A percentile compares a stretch with the other conserved stretches of the same genome.
Evolutionary conservation across 2,113 vertebrate species (phyloP).

Genomic region (Myiagra hebetior): DNA sequence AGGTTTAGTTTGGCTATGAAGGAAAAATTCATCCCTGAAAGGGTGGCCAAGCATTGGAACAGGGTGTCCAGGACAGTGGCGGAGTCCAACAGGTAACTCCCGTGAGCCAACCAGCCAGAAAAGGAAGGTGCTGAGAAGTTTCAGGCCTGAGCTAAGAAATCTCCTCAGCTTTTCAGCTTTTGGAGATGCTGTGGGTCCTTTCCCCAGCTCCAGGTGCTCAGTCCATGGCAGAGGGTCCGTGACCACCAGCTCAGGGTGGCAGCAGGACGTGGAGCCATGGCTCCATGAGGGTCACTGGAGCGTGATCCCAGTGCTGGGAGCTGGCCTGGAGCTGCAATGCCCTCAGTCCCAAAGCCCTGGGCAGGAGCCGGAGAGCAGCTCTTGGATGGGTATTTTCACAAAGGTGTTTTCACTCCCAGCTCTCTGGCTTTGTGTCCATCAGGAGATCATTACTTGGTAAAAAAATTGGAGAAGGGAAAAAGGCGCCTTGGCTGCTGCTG

Average conservation of each 20-base stretch:
- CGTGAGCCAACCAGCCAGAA: background rate
- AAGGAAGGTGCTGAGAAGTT: background rate
- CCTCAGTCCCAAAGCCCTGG: background rate
- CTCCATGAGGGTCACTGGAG: background rate
- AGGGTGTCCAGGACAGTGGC: background rate
- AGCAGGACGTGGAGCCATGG: background rate
- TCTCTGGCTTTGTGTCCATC: background rate
- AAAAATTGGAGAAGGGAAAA: fast-evolving
- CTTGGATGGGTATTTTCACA: background rate
- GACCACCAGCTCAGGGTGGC: background rate
- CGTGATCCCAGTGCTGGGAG: background rate
- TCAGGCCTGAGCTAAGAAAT: background rate
- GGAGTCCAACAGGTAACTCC: background rate
- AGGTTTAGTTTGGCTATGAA: background rate
- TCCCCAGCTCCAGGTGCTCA: fast-evolving
- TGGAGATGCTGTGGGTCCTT: background rate
- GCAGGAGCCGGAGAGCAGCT: background rate
- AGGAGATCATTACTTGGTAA: background rate
- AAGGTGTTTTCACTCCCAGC: background rate
- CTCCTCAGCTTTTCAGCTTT: fast-evolving
- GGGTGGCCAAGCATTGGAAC: too few species aligned
- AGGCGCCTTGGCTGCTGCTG: background rate
- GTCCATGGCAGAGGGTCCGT: background rate
- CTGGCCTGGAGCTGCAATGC: background rate
- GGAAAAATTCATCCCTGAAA: background rate